These are phyloP conservation scores for Troglohyphantes excavatus DNA, from an alignment of 2,888 invertebrate genomes.

Conservation along the genomic window DNA sequence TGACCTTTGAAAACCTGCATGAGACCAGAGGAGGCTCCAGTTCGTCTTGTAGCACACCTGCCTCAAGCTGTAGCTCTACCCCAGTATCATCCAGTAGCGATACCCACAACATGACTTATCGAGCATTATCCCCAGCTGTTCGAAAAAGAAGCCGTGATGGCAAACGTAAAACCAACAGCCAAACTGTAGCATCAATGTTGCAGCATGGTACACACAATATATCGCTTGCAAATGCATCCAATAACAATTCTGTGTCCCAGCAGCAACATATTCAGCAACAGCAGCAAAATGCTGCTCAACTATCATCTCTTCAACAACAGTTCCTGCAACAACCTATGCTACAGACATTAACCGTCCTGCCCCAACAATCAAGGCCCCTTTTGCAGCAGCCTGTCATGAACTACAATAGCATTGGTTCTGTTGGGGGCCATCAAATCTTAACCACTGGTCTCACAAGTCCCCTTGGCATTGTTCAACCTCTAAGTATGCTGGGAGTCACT, in stretches of 20 bases:
- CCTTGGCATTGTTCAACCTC: slow-evolving; percentile 79
- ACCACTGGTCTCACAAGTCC: slow-evolving; percentile 76
- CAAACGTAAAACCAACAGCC: slow-evolving; percentile 88
- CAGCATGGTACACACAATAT: slow-evolving; percentile 81
- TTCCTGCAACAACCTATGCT: slow-evolving; percentile 78
- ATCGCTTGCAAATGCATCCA: slow-evolving; percentile 42
- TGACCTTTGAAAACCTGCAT: slow-evolving; percentile 65
- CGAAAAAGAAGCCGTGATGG: slow-evolving; percentile 80
- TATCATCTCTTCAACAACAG: slow-evolving; percentile 73
- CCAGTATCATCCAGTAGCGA: slow-evolving; percentile 79
- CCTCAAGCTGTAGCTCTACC: slow-evolving; percentile 80
- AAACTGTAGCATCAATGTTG: slow-evolving; percentile 86
- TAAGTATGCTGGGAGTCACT: slow-evolving; percentile 79
- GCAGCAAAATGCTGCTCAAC: slow-evolving; percentile 66
- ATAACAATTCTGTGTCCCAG: slow-evolving; percentile 43
- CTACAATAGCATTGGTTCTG: slow-evolving; percentile 72
- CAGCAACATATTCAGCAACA: slow-evolving; percentile 33
- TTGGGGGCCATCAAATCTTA: slow-evolving; percentile 77
- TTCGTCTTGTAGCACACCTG: slow-evolving; percentile 80
- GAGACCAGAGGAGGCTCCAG: slow-evolving; percentile 79
- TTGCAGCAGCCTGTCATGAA: slow-evolving; percentile 76
- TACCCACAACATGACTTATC: slow-evolving; percentile 66
- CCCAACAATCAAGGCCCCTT: slow-evolving; percentile 81
- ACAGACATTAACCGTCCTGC: slow-evolving; percentile 85
- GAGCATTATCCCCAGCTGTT: slow-evolving; percentile 68